Evolutionary conservation across 2,797 vertebrate species (phyloP).

Genomic region (Falco cherrug): DNA sequence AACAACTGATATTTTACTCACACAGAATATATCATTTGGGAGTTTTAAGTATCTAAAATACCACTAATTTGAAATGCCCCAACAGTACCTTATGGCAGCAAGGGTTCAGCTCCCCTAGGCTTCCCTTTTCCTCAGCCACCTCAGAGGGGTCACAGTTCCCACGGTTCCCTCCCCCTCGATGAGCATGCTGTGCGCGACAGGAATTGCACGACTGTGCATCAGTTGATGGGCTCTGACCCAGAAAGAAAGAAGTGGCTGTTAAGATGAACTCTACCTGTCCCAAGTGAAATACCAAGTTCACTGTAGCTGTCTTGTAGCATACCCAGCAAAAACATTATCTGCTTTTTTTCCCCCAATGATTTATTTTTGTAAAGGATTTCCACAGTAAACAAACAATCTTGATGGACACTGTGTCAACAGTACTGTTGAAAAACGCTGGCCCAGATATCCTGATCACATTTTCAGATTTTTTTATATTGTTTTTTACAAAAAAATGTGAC

Average conservation of each 20-base stretch:
- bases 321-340: not conserved
- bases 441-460: not conserved
- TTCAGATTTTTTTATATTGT: not conserved
- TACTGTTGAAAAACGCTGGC: not conserved
- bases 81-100: not conserved
- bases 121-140: not conserved
- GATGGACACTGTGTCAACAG: not conserved
- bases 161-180: not conserved
- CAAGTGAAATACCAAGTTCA: not conserved
- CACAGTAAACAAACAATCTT: not conserved
- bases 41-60: not conserved
- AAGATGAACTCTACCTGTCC: not conserved
- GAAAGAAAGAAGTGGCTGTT: not conserved
- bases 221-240: not conserved
- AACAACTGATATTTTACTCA: not conserved
- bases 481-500: not conserved
- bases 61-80: not conserved
- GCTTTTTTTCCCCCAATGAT: rapidly evolving
- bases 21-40: no score
- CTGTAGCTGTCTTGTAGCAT: not conserved
- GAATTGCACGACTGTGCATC: rapidly evolving
- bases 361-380: not conserved
- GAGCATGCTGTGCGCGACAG: rapidly evolving
- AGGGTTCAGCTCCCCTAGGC: not conserved
- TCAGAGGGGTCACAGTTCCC: not conserved